phyloP scores from a whole-genome alignment of 2,797 vertebrate species.

The Brachyalestes nurse region DNA sequence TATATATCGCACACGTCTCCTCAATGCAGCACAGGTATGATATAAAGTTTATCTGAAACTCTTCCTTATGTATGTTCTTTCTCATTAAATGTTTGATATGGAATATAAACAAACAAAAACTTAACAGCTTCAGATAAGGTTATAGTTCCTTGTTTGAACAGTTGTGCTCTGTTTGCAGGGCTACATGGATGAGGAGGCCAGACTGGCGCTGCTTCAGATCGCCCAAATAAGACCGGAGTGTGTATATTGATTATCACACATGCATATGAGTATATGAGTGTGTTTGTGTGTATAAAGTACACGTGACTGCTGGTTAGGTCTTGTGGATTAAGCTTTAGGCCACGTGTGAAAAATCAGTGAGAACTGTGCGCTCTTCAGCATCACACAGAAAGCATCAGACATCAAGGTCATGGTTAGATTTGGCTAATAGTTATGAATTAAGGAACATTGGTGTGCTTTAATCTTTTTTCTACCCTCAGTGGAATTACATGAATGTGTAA shows the following conservation, averaged over 20 bases:
- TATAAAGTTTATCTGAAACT: neutral
- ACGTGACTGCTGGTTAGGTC: neutral
- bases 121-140: neutral
- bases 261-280: neutral
- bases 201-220: constrained; percentile 85
- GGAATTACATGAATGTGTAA: constrained; percentile 2
- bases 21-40: constrained; percentile 79
- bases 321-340: neutral
- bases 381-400: neutral
- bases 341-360: neutral
- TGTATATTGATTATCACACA: constrained; percentile 73
- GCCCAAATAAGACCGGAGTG: constrained; percentile 86
- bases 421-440: neutral
- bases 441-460: neutral
- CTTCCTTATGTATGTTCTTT: neutral
- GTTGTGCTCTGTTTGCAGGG: constrained; percentile 70
- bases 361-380: neutral
- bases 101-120: neutral
- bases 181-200: constrained; percentile 89
- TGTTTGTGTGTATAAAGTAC: neutral
- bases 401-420: neutral
- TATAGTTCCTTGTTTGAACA: neutral
- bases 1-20: constrained; percentile 84
- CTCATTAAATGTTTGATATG: neutral
- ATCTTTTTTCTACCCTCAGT: neutral